phyloP scores from a whole-genome alignment of 2,888 invertebrate species.

The Leptinotarsa haldemani region DNA sequence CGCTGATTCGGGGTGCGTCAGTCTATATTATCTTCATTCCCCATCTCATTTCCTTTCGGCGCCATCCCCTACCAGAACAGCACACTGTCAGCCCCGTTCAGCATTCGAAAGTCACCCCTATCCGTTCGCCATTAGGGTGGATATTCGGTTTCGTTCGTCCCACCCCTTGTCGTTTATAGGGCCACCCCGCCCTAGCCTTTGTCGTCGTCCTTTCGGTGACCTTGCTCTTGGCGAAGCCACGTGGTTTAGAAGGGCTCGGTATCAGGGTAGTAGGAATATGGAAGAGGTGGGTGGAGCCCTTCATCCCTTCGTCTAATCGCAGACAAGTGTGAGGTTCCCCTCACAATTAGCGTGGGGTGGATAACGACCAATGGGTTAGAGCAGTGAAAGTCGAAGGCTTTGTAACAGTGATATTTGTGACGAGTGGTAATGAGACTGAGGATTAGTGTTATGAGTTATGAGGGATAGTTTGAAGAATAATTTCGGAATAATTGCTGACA shows the following conservation, averaged over 20 bases:
- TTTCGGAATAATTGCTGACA: not conserved
- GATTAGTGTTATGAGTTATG: not conserved
- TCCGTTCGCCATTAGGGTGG: constrained; percentile 40
- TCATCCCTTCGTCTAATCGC: constrained; percentile 54
- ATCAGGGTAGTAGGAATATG: constrained; percentile 55
- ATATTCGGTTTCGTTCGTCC: constrained; percentile 37
- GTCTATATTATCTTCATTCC: constrained; percentile 19
- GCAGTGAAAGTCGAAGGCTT: constrained; percentile 9
- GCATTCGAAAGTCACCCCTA: constrained; percentile 39
- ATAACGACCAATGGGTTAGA: constrained; percentile 46
- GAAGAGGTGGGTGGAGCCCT: constrained; percentile 54
- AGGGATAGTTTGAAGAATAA: not conserved
- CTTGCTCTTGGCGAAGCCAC: constrained; percentile 57
- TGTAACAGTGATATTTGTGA: not conserved
- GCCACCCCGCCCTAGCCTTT: constrained; percentile 30
- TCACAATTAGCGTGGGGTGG: constrained; percentile 47
- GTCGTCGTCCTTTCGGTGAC: constrained; percentile 50
- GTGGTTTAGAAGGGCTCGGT: constrained; percentile 59
- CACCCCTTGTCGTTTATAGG: constrained; percentile 19
- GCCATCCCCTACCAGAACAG: constrained; percentile 26
- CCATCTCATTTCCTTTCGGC: constrained; percentile 31
- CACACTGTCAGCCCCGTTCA: constrained; percentile 35
- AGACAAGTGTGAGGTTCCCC: constrained; percentile 44
- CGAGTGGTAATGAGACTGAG: not conserved
- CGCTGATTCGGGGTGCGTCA: constrained; percentile 32